These are phyloP conservation scores for Platyrinchus mystaceus DNA, from an alignment of 2,797 vertebrate species.

Conservation along the genomic window DNA sequence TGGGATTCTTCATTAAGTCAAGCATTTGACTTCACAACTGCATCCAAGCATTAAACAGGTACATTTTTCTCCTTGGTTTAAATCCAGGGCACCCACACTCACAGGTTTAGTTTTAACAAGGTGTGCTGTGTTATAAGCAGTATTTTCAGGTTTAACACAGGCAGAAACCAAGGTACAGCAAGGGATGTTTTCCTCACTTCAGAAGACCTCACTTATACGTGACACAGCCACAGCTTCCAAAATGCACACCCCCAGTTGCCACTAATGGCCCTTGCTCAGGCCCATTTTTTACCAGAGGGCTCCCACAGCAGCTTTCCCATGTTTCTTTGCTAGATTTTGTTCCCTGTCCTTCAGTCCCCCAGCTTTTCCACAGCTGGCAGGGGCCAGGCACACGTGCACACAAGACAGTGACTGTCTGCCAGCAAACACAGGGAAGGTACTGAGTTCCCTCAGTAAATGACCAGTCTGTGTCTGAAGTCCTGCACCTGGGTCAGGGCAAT, in stretches of 20 bases:
- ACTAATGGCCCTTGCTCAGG: not conserved
- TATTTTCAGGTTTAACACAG: not conserved
- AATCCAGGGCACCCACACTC: not conserved
- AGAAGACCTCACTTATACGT: not conserved
- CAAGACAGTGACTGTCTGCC: not conserved
- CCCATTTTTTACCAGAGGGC: not conserved
- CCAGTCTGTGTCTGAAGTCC: not conserved
- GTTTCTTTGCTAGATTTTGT: not conserved
- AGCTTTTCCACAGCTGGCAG: not conserved
- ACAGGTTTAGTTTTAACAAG: not conserved
- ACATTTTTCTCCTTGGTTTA: not conserved
- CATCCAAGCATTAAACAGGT: not conserved
- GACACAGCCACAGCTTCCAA: not conserved
- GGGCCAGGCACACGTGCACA: not conserved
- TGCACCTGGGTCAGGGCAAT: not conserved
- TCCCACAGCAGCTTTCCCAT: not conserved
- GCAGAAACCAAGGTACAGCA: not conserved
- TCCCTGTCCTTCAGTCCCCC: not conserved
- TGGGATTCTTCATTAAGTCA: not conserved
- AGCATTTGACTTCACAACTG: not conserved
- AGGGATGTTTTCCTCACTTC: not conserved
- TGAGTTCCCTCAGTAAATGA: not conserved
- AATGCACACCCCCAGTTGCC: not conserved
- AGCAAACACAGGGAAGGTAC: not conserved
- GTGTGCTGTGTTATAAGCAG: not conserved